Evolutionary conservation across 2,113 vertebrate genomes (phyloP), one percentile per base, ranked within the genome.

Genomic region (Phyllostomus hastatus): DNA sequence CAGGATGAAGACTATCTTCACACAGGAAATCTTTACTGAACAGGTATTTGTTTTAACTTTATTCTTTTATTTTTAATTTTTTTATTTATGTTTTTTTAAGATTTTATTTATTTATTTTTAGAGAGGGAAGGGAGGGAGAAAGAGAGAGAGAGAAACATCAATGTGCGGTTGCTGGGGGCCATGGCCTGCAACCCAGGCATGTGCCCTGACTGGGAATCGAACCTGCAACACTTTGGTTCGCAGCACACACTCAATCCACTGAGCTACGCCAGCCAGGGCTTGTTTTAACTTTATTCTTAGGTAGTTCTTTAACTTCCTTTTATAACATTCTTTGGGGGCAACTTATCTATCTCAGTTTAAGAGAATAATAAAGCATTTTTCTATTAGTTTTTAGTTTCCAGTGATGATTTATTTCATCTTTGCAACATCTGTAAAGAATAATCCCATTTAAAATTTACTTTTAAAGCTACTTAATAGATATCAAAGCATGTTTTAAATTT

Each of bases 1-100:
- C 98, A 99, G 99, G 92, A 99, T 99, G 99, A 99, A 99, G 98
- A 99, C 99, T 15, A 99, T 99, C 97, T 99, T 99, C 98, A 99
- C 99, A 20, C 99, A 99, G 91, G 99, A 99, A 98, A 99, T 99
- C 98, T 99, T 99, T 98, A 99, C 99, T n/a, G 99, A 99, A 75
- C 99, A 99, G 99, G 99, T 99, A 98, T 48, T 70, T 94, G 26
- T 94, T 92, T 95, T 78, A 48, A 76, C 35, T 84, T 88, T 95
- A 84, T 97, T 97, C 57, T 61, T 96, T n/a, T n/a, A n/a, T n/a
- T n/a, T n/a, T n/a, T n/a, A n/a, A n/a, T n/a, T n/a, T n/a, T n/a
- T n/a, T n/a, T n/a, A n/a, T n/a, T n/a, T n/a, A n/a, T n/a, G n/a
- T n/a, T n/a, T n/a, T n/a, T n/a, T n/a, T n/a, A n/a, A n/a, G n/a